phyloP scores from a whole-genome alignment of 2,113 vertebrate species.

The Pionites leucogaster region DNA sequence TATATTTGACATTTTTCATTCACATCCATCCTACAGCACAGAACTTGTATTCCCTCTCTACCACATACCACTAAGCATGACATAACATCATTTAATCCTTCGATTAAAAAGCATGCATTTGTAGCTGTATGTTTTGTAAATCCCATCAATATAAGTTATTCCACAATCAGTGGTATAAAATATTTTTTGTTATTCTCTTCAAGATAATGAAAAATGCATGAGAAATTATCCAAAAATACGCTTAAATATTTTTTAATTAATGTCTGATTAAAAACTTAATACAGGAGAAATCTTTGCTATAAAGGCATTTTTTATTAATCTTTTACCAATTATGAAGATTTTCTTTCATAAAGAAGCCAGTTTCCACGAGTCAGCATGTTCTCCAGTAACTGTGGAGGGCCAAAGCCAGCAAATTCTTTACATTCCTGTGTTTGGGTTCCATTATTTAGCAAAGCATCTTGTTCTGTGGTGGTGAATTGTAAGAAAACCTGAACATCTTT shows the following conservation, averaged over 20 bases:
- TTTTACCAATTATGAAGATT: neutral
- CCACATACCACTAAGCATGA: neutral
- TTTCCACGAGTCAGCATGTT: neutral
- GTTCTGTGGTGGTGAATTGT: neutral
- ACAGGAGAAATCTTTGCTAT: neutral
- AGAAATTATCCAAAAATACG: neutral
- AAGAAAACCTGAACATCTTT: neutral
- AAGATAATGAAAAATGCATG: neutral
- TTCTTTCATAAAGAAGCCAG: neutral
- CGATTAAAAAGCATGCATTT: neutral
- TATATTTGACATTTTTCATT: neutral
- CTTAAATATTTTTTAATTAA: neutral
- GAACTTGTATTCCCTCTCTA: neutral
- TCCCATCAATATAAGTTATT: neutral
- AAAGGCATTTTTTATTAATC: neutral
- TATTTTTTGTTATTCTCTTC: neutral
- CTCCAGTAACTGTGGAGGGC: neutral
- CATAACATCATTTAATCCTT: neutral
- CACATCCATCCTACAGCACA: neutral
- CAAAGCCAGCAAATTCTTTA: neutral
- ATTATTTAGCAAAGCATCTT: neutral
- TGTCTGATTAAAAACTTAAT: neutral
- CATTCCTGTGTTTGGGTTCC: neutral
- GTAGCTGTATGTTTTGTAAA: neutral
- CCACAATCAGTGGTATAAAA: neutral